Percentiles rank a stretch among this genome's conserved stretches.
phyloP scores from a whole-genome alignment of 2,888 invertebrate species.

The Junonia oenone region DNA sequence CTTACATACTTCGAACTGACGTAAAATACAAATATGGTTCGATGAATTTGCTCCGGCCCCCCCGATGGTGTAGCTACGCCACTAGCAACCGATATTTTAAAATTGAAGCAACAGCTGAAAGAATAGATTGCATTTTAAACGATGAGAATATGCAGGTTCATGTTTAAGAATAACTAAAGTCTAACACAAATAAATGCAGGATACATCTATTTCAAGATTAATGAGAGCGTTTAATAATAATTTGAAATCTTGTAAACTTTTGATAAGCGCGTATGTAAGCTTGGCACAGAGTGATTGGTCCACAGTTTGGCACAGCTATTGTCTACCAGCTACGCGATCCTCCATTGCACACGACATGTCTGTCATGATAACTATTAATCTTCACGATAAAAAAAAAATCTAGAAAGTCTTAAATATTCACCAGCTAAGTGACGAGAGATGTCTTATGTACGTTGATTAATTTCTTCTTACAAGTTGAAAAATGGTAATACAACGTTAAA shows the following conservation, averaged over 20 bases:
- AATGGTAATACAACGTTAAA: neutral
- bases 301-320: constrained; percentile 37
- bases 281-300: constrained; percentile 46
- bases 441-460: constrained; percentile 9
- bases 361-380: constrained; percentile 68
- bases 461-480: constrained; percentile 1
- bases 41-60: neutral
- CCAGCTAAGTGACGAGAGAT: constrained; percentile 25
- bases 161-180: too few species aligned
- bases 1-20: too few species aligned
- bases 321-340: constrained; percentile 42
- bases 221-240: constrained; percentile 10
- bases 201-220: neutral
- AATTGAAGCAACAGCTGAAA: neutral
- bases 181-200: neutral
- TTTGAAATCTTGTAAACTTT: constrained; percentile 11
- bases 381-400: constrained; percentile 35
- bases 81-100: neutral
- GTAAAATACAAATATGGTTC: too few species aligned
- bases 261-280: constrained; percentile 27
- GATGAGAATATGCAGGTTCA: neutral
- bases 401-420: constrained; percentile 29
- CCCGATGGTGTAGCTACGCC: too few species aligned
- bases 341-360: constrained; percentile 50
- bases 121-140: neutral